Evolutionary conservation across 2,888 invertebrate genomes (phyloP).

Genomic region (Hirtodrosophila confusa): DNA sequence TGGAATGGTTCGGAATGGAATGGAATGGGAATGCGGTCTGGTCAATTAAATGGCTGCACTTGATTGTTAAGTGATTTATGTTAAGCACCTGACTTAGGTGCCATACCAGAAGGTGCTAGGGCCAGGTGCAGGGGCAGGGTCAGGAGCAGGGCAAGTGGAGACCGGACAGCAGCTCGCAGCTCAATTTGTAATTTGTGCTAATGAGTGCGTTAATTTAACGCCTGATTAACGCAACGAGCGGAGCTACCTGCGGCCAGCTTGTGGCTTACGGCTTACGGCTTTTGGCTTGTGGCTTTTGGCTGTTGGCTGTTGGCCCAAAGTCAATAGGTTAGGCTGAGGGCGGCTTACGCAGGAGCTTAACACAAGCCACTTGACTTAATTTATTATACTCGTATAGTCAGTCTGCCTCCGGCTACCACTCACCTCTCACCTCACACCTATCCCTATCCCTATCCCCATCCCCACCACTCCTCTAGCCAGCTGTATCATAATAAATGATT

Average conservation of each 20-base stretch:
- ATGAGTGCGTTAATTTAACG: slow-evolving; percentile 78
- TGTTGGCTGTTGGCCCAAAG: slow-evolving; percentile 36
- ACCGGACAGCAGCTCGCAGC: slow-evolving; percentile 29
- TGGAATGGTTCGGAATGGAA: not conserved
- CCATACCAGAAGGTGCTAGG: not conserved
- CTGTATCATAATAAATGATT: slow-evolving; percentile 52
- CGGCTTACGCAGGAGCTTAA: slow-evolving; percentile 37
- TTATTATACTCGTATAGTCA: slow-evolving; percentile 40
- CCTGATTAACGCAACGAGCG: slow-evolving; percentile 67
- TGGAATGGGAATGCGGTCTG: slow-evolving; percentile 14
- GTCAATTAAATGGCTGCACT: slow-evolving; percentile 73
- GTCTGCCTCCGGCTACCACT: not conserved
- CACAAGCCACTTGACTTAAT: slow-evolving; percentile 54
- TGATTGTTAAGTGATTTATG: slow-evolving; percentile 78
- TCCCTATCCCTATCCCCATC: not conserved
- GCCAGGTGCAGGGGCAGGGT: no score
- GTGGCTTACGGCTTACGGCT: slow-evolving; percentile 30
- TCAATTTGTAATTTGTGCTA: slow-evolving; percentile 76
- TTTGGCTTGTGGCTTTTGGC: slow-evolving; percentile 16
- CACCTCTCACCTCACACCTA: not conserved
- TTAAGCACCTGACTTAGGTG: slow-evolving; percentile 69
- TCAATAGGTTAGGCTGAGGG: slow-evolving; percentile 33
- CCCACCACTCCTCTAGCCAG: not conserved
- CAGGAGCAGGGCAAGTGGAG: no score
- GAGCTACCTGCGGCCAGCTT: slow-evolving; percentile 49